These are phyloP conservation scores for Acanthaster planci DNA, from an alignment of 35 echinoderm and acorn worm genomes.

Conservation along the genomic window DNA sequence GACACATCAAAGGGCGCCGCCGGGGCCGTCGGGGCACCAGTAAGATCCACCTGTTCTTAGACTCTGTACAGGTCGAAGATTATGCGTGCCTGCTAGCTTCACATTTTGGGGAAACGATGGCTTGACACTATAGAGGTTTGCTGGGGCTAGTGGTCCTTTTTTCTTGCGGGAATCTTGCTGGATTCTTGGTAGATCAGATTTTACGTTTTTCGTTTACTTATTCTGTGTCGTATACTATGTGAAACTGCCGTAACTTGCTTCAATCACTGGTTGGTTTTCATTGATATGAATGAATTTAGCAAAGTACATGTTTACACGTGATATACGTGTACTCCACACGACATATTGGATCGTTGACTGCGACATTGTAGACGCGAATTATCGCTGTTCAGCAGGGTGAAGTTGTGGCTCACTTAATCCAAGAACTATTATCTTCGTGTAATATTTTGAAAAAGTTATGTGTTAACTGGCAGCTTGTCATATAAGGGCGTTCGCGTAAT, in stretches of 20 bases:
- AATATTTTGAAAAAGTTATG: not conserved
- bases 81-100: not conserved
- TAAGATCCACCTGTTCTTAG: not conserved
- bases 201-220: no score
- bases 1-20: slow-evolving; percentile 16
- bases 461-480: not conserved
- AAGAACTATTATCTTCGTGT: not conserved
- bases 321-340: no score
- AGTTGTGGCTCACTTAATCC: not conserved
- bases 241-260: no score
- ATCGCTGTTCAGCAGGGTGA: not conserved
- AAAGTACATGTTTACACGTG: not conserved
- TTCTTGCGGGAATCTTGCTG: no score
- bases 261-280: no score
- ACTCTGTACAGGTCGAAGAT: not conserved
- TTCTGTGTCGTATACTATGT: no score
- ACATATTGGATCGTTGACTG: no score
- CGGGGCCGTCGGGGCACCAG: not conserved
- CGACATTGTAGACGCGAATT: not conserved
- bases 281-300: no score
- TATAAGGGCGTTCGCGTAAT: not conserved
- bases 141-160: no score
- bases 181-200: no score
- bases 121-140: no score
- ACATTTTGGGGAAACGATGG: not conserved